These are phyloP conservation scores for Pharmacophagus antenor DNA, from an alignment of 2,888 invertebrate species.

Conservation along the genomic window DNA sequence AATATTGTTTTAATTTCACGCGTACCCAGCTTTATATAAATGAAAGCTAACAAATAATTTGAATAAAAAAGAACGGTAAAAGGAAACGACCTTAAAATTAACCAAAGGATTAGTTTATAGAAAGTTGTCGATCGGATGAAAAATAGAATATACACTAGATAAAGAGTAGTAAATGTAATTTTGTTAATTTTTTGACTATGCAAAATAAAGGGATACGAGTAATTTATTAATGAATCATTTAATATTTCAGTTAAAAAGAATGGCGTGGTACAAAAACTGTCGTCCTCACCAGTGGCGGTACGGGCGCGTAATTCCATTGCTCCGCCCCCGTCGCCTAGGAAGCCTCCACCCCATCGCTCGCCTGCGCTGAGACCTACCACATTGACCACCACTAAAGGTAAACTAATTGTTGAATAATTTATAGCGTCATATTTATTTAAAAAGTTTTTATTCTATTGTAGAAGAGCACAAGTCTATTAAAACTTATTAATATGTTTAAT, in stretches of 20 bases:
- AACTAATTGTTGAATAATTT: slow-evolving; percentile 24
- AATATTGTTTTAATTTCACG: too few species aligned
- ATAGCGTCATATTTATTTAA: not conserved
- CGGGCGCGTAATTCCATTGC: slow-evolving; percentile 66
- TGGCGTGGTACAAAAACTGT: slow-evolving; percentile 72
- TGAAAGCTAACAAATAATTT: too few species aligned
- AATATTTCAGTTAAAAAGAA: slow-evolving; percentile 69
- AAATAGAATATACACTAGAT: too few species aligned
- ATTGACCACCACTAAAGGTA: slow-evolving; percentile 68
- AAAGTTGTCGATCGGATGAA: too few species aligned
- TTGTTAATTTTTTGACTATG: not conserved
- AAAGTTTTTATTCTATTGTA: too few species aligned
- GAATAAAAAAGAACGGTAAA: too few species aligned
- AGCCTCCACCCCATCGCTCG: slow-evolving; percentile 60
- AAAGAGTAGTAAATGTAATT: not conserved
- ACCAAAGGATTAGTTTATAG: too few species aligned
- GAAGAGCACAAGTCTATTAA: too few species aligned
- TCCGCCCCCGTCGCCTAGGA: slow-evolving; percentile 68
- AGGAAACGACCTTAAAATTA: too few species aligned
- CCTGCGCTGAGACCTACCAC: slow-evolving; percentile 71
- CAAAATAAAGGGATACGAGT: not conserved
- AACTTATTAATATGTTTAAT: too few species aligned
- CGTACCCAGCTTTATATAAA: too few species aligned
- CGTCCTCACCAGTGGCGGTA: slow-evolving; percentile 69
- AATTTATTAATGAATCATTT: not conserved